Conservation (phyloP, 1,140 invertebrate species). For the Solenopsis fugax region DNA sequence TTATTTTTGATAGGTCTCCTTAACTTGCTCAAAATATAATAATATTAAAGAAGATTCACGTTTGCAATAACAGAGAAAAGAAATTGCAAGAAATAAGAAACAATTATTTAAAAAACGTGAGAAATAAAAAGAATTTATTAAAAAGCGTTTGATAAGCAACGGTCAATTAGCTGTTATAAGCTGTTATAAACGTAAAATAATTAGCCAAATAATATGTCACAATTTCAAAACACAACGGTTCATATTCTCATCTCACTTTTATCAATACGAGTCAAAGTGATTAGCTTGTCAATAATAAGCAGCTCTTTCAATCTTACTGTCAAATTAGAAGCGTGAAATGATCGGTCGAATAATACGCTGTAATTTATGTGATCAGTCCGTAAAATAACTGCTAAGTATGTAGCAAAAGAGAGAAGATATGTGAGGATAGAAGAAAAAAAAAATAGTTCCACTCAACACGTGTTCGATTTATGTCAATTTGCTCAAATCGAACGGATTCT, state of each 20-base stretch:
- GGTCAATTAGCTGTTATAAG: slow-evolving; percentile 16
- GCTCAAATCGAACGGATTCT: neutral
- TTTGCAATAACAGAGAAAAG: neutral
- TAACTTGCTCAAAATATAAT: neutral
- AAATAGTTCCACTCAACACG: neutral
- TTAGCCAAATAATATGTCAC: neutral
- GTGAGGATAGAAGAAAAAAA: neutral
- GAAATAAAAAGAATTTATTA: neutral
- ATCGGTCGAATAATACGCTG: neutral
- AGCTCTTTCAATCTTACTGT: neutral
- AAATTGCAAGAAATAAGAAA: neutral
- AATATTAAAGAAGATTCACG: neutral
- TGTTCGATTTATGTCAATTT: neutral
- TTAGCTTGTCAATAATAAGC: neutral
- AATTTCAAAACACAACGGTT: neutral
- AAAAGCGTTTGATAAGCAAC: neutral
- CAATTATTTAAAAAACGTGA: neutral
- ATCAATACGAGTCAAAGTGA: neutral
- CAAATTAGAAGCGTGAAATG: slow-evolving; percentile 21
- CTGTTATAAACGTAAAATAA: neutral
- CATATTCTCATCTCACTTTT: too few relatives aligned
- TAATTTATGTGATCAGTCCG: neutral
- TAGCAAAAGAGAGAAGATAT: neutral
- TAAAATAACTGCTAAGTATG: neutral
- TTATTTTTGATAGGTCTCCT: neutral